These are phyloP conservation scores for Philaethria dido DNA, from an alignment of 2,888 invertebrate species.

Conservation along the genomic window DNA sequence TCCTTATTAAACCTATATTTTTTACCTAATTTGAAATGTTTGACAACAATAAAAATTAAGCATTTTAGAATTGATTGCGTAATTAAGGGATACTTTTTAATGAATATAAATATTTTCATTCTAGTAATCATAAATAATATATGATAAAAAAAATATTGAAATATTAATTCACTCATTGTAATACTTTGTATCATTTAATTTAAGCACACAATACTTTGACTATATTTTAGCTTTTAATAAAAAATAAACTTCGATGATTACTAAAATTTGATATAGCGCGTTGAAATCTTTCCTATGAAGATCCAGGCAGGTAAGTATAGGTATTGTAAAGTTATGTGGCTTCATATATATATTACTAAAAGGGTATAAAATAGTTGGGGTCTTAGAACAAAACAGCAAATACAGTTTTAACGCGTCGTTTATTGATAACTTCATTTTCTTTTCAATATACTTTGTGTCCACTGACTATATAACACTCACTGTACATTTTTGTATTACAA, in stretches of 20 bases:
- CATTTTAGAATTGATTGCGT: too few species aligned
- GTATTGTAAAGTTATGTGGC: not conserved
- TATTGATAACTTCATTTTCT: conserved; percentile 82
- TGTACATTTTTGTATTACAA: conserved; percentile 84
- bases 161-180: too few species aligned
- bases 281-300: conserved; percentile 58
- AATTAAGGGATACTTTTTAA: too few species aligned
- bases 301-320: not conserved
- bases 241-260: not conserved
- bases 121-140: too few species aligned
- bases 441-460: conserved; percentile 83
- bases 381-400: conserved; percentile 73
- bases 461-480: conserved; percentile 85
- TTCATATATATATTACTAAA: not conserved
- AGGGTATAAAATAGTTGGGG: conserved; percentile 51
- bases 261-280: conserved; percentile 46
- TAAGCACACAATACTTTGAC: too few species aligned
- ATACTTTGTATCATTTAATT: too few species aligned
- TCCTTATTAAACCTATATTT: too few species aligned
- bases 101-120: too few species aligned
- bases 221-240: not conserved
- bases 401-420: conserved; percentile 81
- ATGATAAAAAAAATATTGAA: too few species aligned
- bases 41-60: too few species aligned
- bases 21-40: too few species aligned